phyloP scores from a whole-genome alignment of 2,797 vertebrate species.

The Enteromius unitaeniatus region DNA sequence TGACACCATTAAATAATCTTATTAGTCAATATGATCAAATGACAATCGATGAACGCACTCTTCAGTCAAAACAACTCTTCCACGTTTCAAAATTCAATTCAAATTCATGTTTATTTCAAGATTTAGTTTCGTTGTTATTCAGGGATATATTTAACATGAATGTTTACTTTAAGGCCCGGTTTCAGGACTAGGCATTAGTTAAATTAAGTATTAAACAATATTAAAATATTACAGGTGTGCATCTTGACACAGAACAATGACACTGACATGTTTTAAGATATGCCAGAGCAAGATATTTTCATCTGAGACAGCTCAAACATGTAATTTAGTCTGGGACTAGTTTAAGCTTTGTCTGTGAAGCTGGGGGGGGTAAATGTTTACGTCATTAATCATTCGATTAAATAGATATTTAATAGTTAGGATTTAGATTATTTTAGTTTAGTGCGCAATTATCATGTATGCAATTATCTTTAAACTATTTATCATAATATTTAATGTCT shows the following conservation, averaged over 20 bases:
- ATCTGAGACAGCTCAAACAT: no score
- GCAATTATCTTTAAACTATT: neutral
- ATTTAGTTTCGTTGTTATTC: neutral
- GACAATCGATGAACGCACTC: neutral
- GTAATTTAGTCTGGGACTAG: no score
- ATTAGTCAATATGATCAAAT: neutral
- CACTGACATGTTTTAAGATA: no score
- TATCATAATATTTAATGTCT: neutral
- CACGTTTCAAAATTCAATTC: no score
- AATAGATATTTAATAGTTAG: neutral
- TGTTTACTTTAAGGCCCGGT: neutral
- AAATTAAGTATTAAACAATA: no score
- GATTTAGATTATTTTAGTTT: neutral
- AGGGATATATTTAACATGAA: neutral
- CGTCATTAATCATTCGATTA: neutral
- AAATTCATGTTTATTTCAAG: neutral
- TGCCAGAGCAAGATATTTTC: no score
- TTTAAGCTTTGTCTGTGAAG: no score
- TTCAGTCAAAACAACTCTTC: neutral
- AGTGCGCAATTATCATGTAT: neutral
- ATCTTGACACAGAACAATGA: no score
- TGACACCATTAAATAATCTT: neutral
- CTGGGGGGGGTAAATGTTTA: neutral
- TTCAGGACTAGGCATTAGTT: no score
- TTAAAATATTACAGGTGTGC: no score